Conservation (phyloP, 2,113 vertebrate species). For the Loxodonta africana region DNA sequence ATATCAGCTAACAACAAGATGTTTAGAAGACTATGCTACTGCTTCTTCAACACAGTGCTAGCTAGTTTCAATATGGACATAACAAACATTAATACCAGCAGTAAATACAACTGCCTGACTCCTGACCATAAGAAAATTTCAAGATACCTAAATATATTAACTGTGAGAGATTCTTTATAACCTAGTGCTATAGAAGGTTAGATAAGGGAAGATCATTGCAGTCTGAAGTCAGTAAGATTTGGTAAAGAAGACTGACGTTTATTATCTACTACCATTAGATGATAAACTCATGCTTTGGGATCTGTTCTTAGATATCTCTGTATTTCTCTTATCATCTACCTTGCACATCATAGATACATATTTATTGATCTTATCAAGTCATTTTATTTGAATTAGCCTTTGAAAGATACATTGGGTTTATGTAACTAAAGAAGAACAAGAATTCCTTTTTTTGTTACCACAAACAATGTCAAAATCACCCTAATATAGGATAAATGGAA, state of each 20-base stretch:
- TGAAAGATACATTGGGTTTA: not conserved
- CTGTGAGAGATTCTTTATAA: not conserved
- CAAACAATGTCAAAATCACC: not conserved
- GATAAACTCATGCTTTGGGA: not conserved
- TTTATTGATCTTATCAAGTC: not conserved
- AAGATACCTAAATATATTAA: not conserved
- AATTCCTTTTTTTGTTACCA: not conserved
- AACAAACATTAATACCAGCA: not conserved
- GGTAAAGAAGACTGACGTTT: not conserved
- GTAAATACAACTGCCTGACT: not conserved
- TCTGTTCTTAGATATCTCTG: not conserved
- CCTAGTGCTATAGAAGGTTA: not conserved
- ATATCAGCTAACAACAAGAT: too few species aligned
- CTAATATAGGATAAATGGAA: conserved; percentile 15
- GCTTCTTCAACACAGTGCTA: not conserved
- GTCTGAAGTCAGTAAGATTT: not conserved
- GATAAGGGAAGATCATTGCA: not conserved
- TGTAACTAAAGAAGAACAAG: not conserved
- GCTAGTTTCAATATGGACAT: not conserved
- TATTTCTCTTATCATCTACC: not conserved
- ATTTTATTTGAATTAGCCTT: not conserved
- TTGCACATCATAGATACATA: not conserved
- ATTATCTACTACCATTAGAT: not conserved
- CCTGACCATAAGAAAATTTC: not conserved
- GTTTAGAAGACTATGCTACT: not conserved